Evolutionary conservation across 2,113 vertebrate species (phyloP).

Genomic region (Rhabdomys dilectus): DNA sequence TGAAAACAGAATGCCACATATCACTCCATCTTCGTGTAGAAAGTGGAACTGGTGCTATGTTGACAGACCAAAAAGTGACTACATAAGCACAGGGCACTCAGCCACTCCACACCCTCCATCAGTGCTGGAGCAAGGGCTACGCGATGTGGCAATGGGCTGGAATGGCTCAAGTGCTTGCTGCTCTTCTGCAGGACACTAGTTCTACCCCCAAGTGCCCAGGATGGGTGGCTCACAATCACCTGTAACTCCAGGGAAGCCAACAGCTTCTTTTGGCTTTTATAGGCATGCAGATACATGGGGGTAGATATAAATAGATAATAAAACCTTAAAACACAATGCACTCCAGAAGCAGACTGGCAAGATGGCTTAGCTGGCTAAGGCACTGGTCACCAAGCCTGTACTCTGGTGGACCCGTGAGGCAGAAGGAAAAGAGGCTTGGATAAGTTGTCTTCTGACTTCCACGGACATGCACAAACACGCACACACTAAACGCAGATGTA

Average conservation of each 20-base stretch:
- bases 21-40: background rate
- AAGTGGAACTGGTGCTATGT: background rate
- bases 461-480: background rate
- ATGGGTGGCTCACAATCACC: background rate
- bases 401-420: background rate
- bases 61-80: background rate
- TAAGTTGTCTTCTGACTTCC: background rate
- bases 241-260: background rate
- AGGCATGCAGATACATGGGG: background rate
- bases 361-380: background rate
- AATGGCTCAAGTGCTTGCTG: background rate
- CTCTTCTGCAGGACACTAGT: background rate
- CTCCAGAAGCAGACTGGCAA: background rate
- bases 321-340: background rate
- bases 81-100: background rate
- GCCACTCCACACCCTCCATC: background rate
- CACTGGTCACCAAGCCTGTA: background rate
- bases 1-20: rapidly evolving
- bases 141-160: background rate
- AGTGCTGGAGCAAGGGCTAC: background rate
- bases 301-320: background rate
- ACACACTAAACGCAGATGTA: background rate
- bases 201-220: background rate
- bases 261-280: background rate
- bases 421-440: background rate